Base-by-base conservation (phyloP, 2,797 vertebrate genomes). In the Megaceryle alcyon region DNA sequence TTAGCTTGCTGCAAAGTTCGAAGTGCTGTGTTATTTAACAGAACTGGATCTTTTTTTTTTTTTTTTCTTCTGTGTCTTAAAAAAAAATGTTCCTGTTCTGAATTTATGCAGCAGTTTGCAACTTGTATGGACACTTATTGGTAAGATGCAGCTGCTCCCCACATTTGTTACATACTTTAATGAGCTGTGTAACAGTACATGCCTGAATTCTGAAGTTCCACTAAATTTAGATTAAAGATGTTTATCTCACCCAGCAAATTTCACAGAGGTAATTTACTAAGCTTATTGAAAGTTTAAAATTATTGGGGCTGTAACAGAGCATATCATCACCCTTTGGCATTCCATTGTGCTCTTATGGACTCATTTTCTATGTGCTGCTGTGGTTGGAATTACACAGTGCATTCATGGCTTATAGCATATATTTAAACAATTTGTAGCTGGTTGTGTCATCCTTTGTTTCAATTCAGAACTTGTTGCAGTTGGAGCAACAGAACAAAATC, bases 161-260 rank as follows among this genome's bases (percentile, higher is more conserved):
- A 44, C 28, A 21, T 86, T 77, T 59, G 49, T 75, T 69, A 28
- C 1, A 4, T 57, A 39, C 57, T 88, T 81, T 68, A 76, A 72
- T n/a, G 54, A 92, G 46, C 72, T 75, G 37, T 53, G 1, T 66
- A 71, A 53, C 37, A 29, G 49, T 31, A 86, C 37, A 14, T 39
- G 76, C 63, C 82, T 79, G 57, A 86, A 81, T 91, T 78, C 37
- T 48, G 72, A 78, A 83, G 41, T 69, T 51, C 43, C 53, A 43
- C 54, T 90, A 78, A 82, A 83, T 83, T 87, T 75, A 86, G 57
- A 77, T 57, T 82, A 73, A 94, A 87, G 88, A 71, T 0, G 5
- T 90, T 88, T 90, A 43, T 83, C 53, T 92, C 69, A 33, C 16
- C 57, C 73, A 88, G 88, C 41, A 39, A 81, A 81, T 84, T 84